phyloP scores from a whole-genome alignment of 35 echinoderm and acorn worm genomes.

The Eucidaris tribuloides region DNA sequence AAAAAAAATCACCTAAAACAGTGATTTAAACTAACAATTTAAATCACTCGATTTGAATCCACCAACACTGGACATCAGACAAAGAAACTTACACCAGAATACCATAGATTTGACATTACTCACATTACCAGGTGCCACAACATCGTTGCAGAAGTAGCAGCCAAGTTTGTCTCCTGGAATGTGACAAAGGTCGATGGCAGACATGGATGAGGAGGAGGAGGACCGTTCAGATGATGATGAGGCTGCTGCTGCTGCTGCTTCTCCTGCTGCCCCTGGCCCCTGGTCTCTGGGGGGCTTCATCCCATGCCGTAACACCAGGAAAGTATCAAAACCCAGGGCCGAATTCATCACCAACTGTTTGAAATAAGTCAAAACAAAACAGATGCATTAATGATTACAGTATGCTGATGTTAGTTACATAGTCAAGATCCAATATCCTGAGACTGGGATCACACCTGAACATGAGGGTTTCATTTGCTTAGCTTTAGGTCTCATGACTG shows the following conservation, averaged over 20 bases:
- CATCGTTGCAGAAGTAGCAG: slow-evolving; percentile 99
- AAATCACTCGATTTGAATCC: too few relatives aligned
- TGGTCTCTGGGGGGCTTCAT: slow-evolving; percentile 53
- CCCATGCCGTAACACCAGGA: slow-evolving; percentile 89
- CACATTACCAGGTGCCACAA: slow-evolving; percentile 94
- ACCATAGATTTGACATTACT: slow-evolving; percentile 15
- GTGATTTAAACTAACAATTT: too few relatives aligned
- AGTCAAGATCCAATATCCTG: background rate
- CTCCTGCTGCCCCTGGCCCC: background rate
- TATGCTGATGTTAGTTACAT: too few relatives aligned
- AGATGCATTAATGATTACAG: background rate
- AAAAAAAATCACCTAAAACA: too few relatives aligned
- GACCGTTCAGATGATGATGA: background rate
- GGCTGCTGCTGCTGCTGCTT: background rate
- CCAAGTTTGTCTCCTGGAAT: slow-evolving; percentile 83
- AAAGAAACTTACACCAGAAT: too few relatives aligned
- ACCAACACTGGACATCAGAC: too few relatives aligned
- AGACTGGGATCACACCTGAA: too few relatives aligned
- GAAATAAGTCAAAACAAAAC: background rate
- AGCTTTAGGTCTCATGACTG: too few relatives aligned
- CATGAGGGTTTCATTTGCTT: too few relatives aligned
- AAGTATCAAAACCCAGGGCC: slow-evolving; percentile 96
- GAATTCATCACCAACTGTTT: slow-evolving; percentile 92
- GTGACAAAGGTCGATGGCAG: slow-evolving; percentile 14
- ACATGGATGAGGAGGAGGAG: background rate